These are phyloP conservation scores for Pseudoatta argentina DNA, from an alignment of 1,140 invertebrate species.

Conservation along the genomic window DNA sequence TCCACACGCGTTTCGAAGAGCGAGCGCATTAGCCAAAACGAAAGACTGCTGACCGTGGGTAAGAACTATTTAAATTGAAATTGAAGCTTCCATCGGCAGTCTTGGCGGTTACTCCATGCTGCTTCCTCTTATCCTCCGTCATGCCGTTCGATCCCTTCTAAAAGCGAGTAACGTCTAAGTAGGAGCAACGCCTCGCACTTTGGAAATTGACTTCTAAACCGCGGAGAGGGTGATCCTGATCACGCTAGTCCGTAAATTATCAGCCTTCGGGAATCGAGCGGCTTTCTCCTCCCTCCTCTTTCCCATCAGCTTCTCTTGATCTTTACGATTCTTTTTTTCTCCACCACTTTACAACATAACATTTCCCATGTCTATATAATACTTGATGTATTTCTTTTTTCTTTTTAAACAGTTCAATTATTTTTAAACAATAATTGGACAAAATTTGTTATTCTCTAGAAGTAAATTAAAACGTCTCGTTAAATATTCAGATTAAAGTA, in stretches of 20 bases:
- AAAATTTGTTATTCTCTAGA: background rate
- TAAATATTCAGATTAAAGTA: no score
- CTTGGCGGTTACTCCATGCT: constrained; percentile 58
- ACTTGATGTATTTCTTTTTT: background rate
- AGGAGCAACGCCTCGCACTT: constrained; percentile 80
- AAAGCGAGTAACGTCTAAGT: constrained; percentile 77
- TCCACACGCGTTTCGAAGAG: background rate
- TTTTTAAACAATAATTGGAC: background rate
- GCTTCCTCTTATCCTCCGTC: constrained; percentile 62
- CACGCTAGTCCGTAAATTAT: constrained; percentile 79
- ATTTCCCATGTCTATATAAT: constrained; percentile 1
- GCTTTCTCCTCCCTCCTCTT: background rate
- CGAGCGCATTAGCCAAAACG: constrained; percentile 40
- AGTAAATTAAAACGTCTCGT: no score
- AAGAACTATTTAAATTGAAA: constrained; percentile 82
- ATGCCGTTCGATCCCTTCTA: constrained; percentile 73
- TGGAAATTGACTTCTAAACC: constrained; percentile 82
- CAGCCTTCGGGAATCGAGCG: constrained; percentile 67
- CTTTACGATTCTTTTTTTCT: constrained; percentile 8
- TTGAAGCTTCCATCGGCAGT: constrained; percentile 75
- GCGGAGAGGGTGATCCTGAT: constrained; percentile 74
- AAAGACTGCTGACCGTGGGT: constrained; percentile 56
- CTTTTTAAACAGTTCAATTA: background rate
- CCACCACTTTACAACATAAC: background rate
- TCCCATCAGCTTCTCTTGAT: background rate